Percentiles rank a stretch among this genome's conserved stretches.
Conservation (phyloP, 92 coral and sea anemone genomes). For the Nematostella vectensis region DNA sequence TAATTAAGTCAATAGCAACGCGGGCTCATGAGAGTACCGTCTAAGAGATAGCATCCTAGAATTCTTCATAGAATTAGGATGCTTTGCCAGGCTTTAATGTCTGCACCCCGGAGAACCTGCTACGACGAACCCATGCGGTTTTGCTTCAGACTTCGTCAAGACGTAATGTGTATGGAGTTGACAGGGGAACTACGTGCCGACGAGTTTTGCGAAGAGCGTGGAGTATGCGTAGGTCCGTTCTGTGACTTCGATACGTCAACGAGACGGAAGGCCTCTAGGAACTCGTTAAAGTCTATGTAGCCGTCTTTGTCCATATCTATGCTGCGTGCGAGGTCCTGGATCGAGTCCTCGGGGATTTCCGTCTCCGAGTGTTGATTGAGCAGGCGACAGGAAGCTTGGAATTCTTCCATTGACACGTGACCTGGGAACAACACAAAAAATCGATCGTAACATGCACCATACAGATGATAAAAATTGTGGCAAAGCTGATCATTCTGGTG, state of each 20-base stretch:
- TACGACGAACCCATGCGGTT: no score
- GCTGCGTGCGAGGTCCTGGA: constrained; percentile 75
- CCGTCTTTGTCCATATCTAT: constrained; percentile 95
- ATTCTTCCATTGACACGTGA: constrained; percentile 84
- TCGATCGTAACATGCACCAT: neutral
- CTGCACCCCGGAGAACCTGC: no score
- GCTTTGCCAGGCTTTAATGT: no score
- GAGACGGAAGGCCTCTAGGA: constrained; percentile 89
- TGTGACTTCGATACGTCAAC: constrained; percentile 50
- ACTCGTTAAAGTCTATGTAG: constrained; percentile 87
- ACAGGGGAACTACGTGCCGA: neutral
- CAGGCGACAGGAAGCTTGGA: constrained; percentile 68
- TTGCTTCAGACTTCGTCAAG: neutral
- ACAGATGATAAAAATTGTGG: neutral
- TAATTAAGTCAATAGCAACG: no score
- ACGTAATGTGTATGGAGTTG: neutral
- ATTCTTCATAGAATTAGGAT: no score
- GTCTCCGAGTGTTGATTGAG: constrained; percentile 79
- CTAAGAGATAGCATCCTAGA: no score
- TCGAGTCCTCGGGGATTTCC: constrained; percentile 73
- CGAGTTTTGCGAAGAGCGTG: neutral
- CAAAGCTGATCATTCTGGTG: neutral
- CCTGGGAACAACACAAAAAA: no score
- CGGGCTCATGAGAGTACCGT: no score
- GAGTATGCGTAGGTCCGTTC: constrained; percentile 10